These are phyloP conservation scores for Leptinotarsa peninsularis DNA, from an alignment of 2,888 invertebrate species.

Conservation along the genomic window DNA sequence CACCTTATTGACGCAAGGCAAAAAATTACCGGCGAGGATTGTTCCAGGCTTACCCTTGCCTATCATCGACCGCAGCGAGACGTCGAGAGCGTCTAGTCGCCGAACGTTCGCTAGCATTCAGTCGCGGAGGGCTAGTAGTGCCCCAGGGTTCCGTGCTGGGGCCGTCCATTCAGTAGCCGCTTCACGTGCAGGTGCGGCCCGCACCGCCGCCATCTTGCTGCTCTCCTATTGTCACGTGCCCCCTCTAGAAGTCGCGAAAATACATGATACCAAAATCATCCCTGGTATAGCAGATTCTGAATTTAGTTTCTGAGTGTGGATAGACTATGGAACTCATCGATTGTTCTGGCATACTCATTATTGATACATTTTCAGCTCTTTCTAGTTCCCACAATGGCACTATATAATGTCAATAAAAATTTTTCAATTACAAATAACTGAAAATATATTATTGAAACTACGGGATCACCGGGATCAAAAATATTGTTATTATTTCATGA, in stretches of 20 bases:
- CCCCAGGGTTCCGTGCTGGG: conserved; percentile 62
- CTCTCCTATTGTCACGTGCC: conserved; percentile 78
- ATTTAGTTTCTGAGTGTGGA: not conserved
- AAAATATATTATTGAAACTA: no score
- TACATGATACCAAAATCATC: conserved; percentile 32
- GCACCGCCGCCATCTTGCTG: conserved; percentile 94
- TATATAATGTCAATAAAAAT: no score
- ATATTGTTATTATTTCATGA: no score
- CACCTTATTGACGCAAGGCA: not conserved
- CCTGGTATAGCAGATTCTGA: conserved; percentile 26
- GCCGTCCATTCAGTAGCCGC: conserved; percentile 71
- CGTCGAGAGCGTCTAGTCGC: conserved; percentile 67
- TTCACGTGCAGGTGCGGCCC: conserved; percentile 93
- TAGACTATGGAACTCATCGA: conserved; percentile 12
- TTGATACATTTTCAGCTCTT: no score
- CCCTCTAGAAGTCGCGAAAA: conserved; percentile 29
- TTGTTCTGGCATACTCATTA: no score
- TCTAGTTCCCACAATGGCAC: no score
- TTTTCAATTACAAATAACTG: no score
- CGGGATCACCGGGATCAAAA: no score
- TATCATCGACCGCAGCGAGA: conserved; percentile 67
- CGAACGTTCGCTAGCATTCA: conserved; percentile 68
- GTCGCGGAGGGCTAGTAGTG: conserved; percentile 70
- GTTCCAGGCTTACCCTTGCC: conserved; percentile 69
- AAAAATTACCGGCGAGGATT: conserved; percentile 32